These are phyloP conservation scores for Ondatra zibethicus DNA, from an alignment of 2,113 vertebrate species.

Conservation along the genomic window DNA sequence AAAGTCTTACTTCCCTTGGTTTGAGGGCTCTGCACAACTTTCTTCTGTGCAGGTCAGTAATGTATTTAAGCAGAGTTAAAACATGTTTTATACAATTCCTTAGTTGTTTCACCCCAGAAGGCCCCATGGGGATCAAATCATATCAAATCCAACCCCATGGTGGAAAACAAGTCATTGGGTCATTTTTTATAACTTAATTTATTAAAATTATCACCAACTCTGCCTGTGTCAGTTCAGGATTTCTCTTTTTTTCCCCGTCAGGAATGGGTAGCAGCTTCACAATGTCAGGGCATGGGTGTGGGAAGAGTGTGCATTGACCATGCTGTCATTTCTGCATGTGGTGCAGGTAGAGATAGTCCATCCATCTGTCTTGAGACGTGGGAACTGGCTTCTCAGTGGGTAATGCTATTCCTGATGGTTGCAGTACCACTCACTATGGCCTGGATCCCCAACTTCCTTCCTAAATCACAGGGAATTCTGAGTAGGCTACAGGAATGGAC, in stretches of 20 bases:
- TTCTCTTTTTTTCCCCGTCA: rapidly evolving
- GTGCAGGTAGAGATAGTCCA: not conserved
- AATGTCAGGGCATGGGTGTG: too few relatives aligned
- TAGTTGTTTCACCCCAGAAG: not conserved
- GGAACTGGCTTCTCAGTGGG: not conserved
- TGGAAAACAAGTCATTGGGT: not conserved
- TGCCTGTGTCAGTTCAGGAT: not conserved
- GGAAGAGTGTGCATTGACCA: not conserved
- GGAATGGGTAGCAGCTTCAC: not conserved
- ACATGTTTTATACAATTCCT: not conserved
- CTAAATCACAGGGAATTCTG: not conserved
- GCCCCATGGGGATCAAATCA: not conserved
- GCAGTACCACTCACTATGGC: rapidly evolving
- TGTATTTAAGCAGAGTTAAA: conserved; percentile 30
- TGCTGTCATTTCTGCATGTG: rapidly evolving
- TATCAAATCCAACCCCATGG: not conserved
- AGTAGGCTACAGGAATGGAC: not conserved
- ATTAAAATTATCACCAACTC: not conserved
- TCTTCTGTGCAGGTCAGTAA: conserved; percentile 26
- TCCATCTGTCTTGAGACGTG: too few relatives aligned
- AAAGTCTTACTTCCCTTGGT: conserved; percentile 26
- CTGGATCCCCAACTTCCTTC: too few relatives aligned
- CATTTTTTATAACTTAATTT: conserved; percentile 29
- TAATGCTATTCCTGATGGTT: not conserved
- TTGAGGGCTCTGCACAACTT: not conserved